Percentiles rank a stretch among this genome's conserved stretches.
phyloP scores from a whole-genome alignment of 2,113 vertebrate genomes.

The Thermophis baileyi region DNA sequence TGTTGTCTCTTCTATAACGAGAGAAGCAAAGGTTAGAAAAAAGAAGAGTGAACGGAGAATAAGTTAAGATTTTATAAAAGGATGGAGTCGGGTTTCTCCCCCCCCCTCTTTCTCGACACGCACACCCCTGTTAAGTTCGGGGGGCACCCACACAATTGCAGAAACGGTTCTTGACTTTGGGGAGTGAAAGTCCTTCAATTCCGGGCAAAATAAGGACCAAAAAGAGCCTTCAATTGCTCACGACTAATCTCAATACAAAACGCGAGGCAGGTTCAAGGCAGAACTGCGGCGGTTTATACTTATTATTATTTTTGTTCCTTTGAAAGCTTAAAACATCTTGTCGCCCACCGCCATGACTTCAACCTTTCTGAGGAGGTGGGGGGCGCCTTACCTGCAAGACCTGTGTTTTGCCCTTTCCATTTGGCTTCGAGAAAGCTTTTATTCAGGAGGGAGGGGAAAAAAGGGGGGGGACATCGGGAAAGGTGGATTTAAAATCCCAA shows the following conservation, averaged over 20 bases:
- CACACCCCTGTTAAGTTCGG: neutral
- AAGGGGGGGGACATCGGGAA: neutral
- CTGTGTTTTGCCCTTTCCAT: neutral
- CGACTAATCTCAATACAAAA: neutral
- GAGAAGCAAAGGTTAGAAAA: neutral
- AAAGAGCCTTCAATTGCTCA: neutral
- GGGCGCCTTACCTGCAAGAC: neutral
- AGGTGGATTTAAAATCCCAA: neutral
- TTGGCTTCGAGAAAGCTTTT: neutral
- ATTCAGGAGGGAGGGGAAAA: rapidly evolving
- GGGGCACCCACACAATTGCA: neutral
- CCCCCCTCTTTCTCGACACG: neutral
- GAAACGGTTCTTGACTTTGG: neutral
- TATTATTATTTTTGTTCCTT: neutral
- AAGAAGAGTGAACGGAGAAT: neutral
- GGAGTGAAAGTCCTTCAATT: neutral
- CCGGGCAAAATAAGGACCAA: neutral
- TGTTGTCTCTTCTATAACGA: neutral
- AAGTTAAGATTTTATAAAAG: neutral
- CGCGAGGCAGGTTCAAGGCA: neutral
- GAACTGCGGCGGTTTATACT: neutral
- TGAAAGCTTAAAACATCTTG: neutral
- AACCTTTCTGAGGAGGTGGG: neutral
- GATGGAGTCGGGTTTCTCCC: neutral
- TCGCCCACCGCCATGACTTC: neutral